phyloP scores from a whole-genome alignment of 2,113 vertebrate species.

The Callithrix jacchus region DNA sequence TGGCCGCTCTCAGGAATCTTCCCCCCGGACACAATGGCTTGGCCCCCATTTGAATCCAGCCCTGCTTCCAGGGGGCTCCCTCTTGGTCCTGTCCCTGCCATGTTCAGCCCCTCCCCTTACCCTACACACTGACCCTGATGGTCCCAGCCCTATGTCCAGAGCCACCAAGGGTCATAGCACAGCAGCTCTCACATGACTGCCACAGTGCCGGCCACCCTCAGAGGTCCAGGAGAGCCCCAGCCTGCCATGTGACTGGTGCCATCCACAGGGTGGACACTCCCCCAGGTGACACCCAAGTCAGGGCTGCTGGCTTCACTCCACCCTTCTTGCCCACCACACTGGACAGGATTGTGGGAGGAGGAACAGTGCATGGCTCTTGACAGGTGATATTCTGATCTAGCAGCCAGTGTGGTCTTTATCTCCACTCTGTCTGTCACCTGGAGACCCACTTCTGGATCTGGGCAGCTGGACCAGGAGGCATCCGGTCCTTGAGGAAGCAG shows the following conservation, averaged over 20 bases:
- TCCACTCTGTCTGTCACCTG: accelerated
- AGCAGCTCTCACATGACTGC: accelerated
- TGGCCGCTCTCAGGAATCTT: background rate
- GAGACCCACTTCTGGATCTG: background rate
- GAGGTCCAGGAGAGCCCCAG: too few relatives aligned
- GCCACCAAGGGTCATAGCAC: background rate
- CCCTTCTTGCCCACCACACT: background rate
- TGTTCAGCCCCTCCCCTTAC: background rate
- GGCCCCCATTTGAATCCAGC: background rate
- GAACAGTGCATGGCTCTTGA: accelerated
- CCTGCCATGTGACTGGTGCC: background rate
- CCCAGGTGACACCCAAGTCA: accelerated
- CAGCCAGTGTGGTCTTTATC: accelerated
- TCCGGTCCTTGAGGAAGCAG: background rate
- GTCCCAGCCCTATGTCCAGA: background rate
- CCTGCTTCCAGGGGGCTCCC: background rate
- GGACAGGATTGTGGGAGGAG: background rate
- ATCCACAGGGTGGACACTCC: background rate
- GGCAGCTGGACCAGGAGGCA: background rate
- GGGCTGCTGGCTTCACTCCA: background rate
- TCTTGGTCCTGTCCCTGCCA: background rate
- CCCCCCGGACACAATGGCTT: background rate
- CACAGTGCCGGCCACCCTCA: accelerated
- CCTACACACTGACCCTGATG: accelerated
- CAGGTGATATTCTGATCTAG: accelerated